phyloP scores from a whole-genome alignment of 2,113 vertebrate species.

The Campylomormyrus tamandua region DNA sequence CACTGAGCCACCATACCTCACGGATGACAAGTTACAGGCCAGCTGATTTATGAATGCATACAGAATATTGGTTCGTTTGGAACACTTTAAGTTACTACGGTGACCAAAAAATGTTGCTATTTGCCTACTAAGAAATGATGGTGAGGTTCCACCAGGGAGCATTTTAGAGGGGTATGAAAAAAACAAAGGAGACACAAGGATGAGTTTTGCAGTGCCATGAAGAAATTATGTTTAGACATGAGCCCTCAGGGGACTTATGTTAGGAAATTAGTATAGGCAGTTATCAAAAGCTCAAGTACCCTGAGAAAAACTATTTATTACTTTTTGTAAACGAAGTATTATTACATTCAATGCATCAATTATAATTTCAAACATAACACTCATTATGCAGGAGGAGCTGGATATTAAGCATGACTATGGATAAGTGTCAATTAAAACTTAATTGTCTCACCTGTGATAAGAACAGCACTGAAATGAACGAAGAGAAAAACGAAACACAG shows the following conservation, averaged over 20 bases:
- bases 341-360: not conserved
- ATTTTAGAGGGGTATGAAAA: not conserved
- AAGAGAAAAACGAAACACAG: not conserved
- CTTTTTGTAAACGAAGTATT: not conserved
- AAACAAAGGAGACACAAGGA: not conserved
- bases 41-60: not conserved
- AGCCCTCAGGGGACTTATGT: not conserved
- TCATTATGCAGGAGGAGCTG: not conserved
- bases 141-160: not conserved
- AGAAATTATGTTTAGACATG: not conserved
- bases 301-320: not conserved
- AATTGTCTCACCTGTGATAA: not conserved
- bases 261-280: not conserved
- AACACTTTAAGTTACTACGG: not conserved
- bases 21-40: not conserved
- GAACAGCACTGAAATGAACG: no score
- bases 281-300: not conserved
- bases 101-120: not conserved
- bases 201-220: not conserved
- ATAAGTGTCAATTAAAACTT: not conserved
- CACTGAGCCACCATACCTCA: not conserved
- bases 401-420: not conserved
- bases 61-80: not conserved
- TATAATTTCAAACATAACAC: not conserved
- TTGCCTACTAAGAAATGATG: not conserved